Conservation (phyloP, 2,888 invertebrate genomes). For the Podabrus alpinus region DNA sequence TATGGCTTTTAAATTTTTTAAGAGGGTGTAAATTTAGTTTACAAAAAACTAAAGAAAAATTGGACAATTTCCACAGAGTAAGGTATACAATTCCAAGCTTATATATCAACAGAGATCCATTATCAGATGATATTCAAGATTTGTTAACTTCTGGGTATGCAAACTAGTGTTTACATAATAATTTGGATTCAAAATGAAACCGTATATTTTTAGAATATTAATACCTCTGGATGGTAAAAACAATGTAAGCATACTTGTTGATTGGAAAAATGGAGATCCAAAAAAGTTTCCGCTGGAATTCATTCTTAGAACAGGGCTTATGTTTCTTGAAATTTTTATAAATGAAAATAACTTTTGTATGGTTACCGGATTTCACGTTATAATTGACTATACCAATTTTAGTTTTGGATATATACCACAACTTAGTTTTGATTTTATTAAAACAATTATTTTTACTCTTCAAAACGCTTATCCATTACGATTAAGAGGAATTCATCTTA, state of each 20-base stretch:
- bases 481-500: background rate
- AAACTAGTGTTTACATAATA: background rate
- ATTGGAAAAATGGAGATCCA: background rate
- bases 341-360: background rate
- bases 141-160: constrained; percentile 53
- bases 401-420: background rate
- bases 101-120: constrained; percentile 58
- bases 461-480: constrained; percentile 7
- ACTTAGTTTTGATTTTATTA: background rate
- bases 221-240: background rate
- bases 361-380: background rate
- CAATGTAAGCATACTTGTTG: background rate
- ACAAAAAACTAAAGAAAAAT: constrained; percentile 60
- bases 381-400: background rate
- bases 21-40: constrained; percentile 62
- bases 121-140: constrained; percentile 39
- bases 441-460: background rate
- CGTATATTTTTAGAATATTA: background rate
- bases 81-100: constrained; percentile 63
- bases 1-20: constrained; percentile 60
- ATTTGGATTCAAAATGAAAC: background rate
- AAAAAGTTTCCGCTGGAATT: background rate
- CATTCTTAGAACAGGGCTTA: background rate
- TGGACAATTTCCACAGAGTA: constrained; percentile 63
- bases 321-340: background rate